Evolutionary conservation across 2,797 vertebrate genomes (phyloP).

Genomic region (Smutsia temminckii): DNA sequence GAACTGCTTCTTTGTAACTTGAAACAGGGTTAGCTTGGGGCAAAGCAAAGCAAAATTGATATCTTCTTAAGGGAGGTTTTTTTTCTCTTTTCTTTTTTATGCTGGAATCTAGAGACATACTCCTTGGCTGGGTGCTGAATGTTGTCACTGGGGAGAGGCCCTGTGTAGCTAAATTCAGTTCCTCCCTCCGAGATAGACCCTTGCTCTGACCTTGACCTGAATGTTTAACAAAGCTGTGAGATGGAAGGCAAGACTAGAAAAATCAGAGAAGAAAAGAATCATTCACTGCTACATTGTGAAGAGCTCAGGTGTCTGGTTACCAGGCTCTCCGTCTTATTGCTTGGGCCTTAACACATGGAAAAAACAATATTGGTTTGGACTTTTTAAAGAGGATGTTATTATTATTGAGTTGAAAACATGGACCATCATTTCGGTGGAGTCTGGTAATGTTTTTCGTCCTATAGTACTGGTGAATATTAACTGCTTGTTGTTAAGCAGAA

Average conservation of each 20-base stretch:
- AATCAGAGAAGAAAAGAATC: constrained; percentile 56
- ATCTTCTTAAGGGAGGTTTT: constrained; percentile 19
- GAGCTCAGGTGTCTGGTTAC: constrained; percentile 55
- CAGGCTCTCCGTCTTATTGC: constrained; percentile 60
- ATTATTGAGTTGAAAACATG: constrained; percentile 74
- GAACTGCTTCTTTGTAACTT: background rate
- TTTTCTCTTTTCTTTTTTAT: background rate
- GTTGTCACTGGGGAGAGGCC: constrained; percentile 45
- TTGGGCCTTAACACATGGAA: constrained; percentile 62
- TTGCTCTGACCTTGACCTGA: constrained; percentile 66
- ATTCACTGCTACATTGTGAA: constrained; percentile 40
- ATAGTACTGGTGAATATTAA: constrained; percentile 12
- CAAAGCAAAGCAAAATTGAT: background rate
- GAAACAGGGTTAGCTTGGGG: background rate
- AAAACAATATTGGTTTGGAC: constrained; percentile 67
- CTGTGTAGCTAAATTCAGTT: constrained; percentile 38
- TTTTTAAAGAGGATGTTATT: constrained; percentile 76
- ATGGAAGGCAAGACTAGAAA: constrained; percentile 47
- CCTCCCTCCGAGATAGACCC: background rate
- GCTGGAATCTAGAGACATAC: background rate
- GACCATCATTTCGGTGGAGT: constrained; percentile 71
- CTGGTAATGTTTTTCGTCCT: constrained; percentile 71
- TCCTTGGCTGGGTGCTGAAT: background rate
- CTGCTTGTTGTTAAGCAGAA: constrained; percentile 25
- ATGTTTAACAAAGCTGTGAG: constrained; percentile 49